Conservation (phyloP, 2,113 vertebrate genomes). For the Telmatochromis sp. region DNA sequence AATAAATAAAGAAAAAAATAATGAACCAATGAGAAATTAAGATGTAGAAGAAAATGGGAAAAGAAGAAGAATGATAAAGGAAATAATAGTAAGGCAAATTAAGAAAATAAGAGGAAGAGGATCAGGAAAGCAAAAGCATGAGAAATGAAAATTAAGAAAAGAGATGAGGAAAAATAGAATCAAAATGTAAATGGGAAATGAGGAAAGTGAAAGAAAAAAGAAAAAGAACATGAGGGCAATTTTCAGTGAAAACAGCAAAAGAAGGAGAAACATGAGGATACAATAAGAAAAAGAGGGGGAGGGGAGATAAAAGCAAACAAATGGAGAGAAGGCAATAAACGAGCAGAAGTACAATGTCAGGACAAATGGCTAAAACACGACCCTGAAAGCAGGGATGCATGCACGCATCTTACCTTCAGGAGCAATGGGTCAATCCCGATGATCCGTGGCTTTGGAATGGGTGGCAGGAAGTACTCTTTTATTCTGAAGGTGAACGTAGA, state of each 20-base stretch:
- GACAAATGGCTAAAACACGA: background rate
- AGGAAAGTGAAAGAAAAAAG: background rate
- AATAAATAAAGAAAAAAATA: too few relatives aligned
- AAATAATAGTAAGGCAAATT: background rate
- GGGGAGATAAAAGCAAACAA: background rate
- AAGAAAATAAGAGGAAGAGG: background rate
- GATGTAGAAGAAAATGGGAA: background rate
- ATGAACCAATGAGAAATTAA: constrained; percentile 8
- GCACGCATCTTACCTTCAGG: constrained; percentile 51
- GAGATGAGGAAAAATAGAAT: background rate
- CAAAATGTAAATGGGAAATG: background rate
- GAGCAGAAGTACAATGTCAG: background rate
- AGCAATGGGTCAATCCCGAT: constrained; percentile 64
- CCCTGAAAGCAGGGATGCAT: background rate
- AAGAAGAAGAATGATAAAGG: background rate
- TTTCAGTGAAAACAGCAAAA: background rate
- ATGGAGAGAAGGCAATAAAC: background rate
- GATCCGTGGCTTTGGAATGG: constrained; percentile 67
- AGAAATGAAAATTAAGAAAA: background rate
- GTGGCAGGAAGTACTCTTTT: constrained; percentile 65
- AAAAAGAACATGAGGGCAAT: background rate
- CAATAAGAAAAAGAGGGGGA: background rate
- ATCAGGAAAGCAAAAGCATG: background rate
- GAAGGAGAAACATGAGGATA: background rate
- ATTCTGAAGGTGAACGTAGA: constrained; percentile 42